Conservation (phyloP, 92 coral and sea anemone genomes). For the Desmophyllum pertusum region DNA sequence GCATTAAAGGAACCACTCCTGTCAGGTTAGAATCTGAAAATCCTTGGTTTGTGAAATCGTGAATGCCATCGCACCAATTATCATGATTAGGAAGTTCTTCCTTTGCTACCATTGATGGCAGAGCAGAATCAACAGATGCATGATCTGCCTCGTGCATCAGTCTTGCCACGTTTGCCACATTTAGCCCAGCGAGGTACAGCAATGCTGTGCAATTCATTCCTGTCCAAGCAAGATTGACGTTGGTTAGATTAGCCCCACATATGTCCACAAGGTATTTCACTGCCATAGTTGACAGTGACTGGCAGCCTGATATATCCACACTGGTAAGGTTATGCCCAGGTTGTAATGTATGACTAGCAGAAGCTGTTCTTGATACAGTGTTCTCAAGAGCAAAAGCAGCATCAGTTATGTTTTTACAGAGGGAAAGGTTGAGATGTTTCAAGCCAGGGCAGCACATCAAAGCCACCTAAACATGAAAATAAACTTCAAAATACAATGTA, state of each 20-base stretch:
- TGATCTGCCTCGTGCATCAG: constrained; percentile 40
- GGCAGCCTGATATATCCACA: constrained; percentile 87
- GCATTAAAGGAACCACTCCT: not conserved
- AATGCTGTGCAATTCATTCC: constrained; percentile 71
- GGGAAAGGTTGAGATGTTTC: constrained; percentile 80
- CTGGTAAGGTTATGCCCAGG: constrained; percentile 72
- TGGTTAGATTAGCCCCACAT: constrained; percentile 71
- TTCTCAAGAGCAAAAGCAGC: constrained; percentile 60
- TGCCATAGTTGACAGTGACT: constrained; percentile 63
- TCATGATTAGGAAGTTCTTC: not conserved
- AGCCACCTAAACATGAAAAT: constrained; percentile 49
- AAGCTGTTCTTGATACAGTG: not conserved
- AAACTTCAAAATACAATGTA: not conserved
- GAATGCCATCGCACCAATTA: not conserved
- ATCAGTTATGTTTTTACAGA: constrained; percentile 80
- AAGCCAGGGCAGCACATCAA: constrained; percentile 80
- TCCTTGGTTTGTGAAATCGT: not conserved
- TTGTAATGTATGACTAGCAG: constrained; percentile 33
- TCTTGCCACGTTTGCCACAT: constrained; percentile 44
- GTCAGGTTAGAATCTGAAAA: not conserved
- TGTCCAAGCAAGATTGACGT: constrained; percentile 76
- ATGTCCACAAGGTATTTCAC: constrained; percentile 59
- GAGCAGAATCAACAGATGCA: not conserved
- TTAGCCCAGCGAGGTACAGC: constrained; percentile 76
- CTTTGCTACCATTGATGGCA: not conserved